Conservation (phyloP, 2,888 invertebrate species). For the Lamproptera curius region DNA sequence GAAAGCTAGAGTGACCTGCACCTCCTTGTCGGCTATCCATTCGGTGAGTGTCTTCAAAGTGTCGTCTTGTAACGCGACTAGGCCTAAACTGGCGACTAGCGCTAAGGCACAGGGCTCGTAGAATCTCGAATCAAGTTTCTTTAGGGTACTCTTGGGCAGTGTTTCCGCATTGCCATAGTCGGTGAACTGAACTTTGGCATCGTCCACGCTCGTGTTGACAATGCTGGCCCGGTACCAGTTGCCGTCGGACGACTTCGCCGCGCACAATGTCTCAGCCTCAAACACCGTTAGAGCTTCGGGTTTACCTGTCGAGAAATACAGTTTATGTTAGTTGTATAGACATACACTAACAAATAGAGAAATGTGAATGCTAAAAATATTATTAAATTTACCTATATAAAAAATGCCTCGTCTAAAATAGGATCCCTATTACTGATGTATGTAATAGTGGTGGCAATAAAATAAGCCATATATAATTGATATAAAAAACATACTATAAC, state of each 20-base stretch:
- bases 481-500: too few relatives aligned
- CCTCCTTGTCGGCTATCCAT: constrained; percentile 69
- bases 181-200: constrained; percentile 75
- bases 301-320: constrained; percentile 41
- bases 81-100: constrained; percentile 56
- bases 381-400: too few relatives aligned
- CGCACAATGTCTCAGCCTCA: constrained; percentile 77
- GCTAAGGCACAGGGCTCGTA: constrained; percentile 60
- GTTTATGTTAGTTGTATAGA: not conserved
- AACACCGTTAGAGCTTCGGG: constrained; percentile 58
- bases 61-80: constrained; percentile 59
- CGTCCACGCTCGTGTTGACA: constrained; percentile 53
- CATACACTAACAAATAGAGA: too few relatives aligned
- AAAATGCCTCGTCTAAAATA: too few relatives aligned
- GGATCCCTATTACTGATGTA: too few relatives aligned
- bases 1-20: constrained; percentile 73
- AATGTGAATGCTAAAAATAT: too few relatives aligned
- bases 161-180: constrained; percentile 86
- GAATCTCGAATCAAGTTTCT: constrained; percentile 67
- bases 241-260: constrained; percentile 78
- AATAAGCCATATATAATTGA: too few relatives aligned
- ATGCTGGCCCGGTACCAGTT: constrained; percentile 86
- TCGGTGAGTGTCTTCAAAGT: constrained; percentile 52
- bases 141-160: constrained; percentile 62
- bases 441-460: too few relatives aligned